Evolutionary conservation across 2,888 invertebrate species (phyloP).

Genomic region (Tenodera sinensis): DNA sequence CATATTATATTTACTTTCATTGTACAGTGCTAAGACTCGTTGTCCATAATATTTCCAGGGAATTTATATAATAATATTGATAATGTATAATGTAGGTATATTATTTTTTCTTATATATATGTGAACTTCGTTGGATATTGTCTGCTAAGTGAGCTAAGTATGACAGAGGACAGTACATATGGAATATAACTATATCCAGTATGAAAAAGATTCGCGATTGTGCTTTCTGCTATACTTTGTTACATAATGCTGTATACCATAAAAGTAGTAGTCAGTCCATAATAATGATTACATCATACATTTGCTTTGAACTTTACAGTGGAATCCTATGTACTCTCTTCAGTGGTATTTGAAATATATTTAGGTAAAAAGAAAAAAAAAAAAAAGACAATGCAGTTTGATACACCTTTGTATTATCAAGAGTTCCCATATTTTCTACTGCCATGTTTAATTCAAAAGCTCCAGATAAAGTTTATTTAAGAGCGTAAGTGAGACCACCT

Average conservation of each 20-base stretch:
- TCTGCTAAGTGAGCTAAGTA: not conserved
- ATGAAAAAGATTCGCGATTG: constrained; percentile 14
- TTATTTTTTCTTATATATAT: constrained; percentile 11
- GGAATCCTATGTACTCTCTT: not conserved
- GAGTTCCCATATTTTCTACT: not conserved
- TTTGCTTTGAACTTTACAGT: not conserved
- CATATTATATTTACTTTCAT: constrained; percentile 20
- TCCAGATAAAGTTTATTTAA: not conserved
- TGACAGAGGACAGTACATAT: not conserved
- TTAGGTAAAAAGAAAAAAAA: not conserved
- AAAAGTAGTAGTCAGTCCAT: not conserved
- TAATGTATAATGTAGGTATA: constrained; percentile 15
- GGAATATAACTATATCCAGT: not conserved
- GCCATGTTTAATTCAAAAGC: not conserved
- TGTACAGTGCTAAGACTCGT: constrained; percentile 18
- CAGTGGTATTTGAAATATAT: not conserved
- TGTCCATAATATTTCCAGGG: constrained; percentile 20
- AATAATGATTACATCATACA: not conserved
- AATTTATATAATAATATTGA: constrained; percentile 22
- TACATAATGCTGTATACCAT: constrained; percentile 11
- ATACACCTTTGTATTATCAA: not conserved
- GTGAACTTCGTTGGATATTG: constrained; percentile 10
- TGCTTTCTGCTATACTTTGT: constrained; percentile 21
- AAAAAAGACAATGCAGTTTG: not conserved
- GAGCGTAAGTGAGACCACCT: not conserved